Evolutionary conservation across 2,888 invertebrate genomes (phyloP), one percentile per base, ranked within the genome.

Genomic region (Caradrina kadenii): DNA sequence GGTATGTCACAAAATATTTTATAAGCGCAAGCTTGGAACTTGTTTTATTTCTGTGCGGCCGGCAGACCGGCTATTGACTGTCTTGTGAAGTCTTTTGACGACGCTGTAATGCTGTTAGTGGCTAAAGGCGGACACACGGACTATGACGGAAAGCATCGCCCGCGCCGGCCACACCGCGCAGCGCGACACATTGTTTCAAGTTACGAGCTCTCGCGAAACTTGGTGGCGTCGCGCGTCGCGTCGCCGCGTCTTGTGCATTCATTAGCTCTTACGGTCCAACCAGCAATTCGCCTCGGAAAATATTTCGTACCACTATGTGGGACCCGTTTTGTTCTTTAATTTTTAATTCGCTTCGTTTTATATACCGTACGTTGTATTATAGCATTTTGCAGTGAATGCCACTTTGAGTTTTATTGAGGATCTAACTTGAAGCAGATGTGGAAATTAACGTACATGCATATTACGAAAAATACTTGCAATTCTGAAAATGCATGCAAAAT

Each of bases 81-180:
- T 63, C 73, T 65, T 59, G 53, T 65, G 66, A 72, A 76, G 76
- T 79, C 77, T 81, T 84, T 82, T 76, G 82, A 74, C 63, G 67
- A 63, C 63, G 62, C 71, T 55, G 63, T 86, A 84, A 86, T 74
- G 49, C 69, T 81, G 86, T 86, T 87, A 84, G 74, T 56, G 80
- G 73, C 22, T 63, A 63, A 69, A 75, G 63, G 74, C 74, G 67
- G 70, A 75, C 69, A 73, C 60, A 76, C 50, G 61, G 59, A 72
- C 62, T 72, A 77, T 67, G 73, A 80, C 13, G 45, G 31, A 61
- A 69, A 1, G 17, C 22, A 19, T 17, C 35, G 35, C 52, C 53
- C 35, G 55, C 35, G 49, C 54, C 31, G 21, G 55, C 48, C 35
- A 17, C 45, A 21, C 54, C n/a, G 48, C 42, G 39, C 52, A 58